Conservation (phyloP, 2,797 vertebrate species). For the Phylloscopus collybita region DNA sequence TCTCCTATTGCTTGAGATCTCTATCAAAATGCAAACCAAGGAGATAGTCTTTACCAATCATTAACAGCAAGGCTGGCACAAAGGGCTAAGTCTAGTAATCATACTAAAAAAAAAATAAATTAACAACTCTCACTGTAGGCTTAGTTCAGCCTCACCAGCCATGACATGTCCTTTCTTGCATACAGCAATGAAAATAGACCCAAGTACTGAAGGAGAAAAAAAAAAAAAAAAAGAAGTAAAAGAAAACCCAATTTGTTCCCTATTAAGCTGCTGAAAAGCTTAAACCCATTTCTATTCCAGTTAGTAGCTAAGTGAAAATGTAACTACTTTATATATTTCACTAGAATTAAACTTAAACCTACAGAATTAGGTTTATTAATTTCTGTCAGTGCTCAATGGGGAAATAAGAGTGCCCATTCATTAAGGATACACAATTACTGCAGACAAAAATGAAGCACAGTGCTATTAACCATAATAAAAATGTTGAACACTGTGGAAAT, state of each 20-base stretch:
- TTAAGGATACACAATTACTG: slow-evolving; percentile 85
- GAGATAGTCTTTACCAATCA: slow-evolving; percentile 67
- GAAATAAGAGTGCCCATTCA: slow-evolving; percentile 84
- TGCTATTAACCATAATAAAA: slow-evolving; percentile 88
- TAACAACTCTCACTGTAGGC: slow-evolving; percentile 25
- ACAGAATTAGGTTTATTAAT: slow-evolving; percentile 88
- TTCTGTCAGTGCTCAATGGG: slow-evolving; percentile 85
- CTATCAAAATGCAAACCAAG: slow-evolving; percentile 76
- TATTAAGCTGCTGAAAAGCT: slow-evolving; percentile 73
- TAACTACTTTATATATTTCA: slow-evolving; percentile 87
- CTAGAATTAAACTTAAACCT: slow-evolving; percentile 88
- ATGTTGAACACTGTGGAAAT: slow-evolving; percentile 86
- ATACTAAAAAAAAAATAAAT: slow-evolving; percentile 14
- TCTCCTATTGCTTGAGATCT: slow-evolving; percentile 54
- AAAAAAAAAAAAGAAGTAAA: slow-evolving; percentile 10
- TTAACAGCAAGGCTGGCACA: slow-evolving; percentile 73
- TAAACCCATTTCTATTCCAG: slow-evolving; percentile 72
- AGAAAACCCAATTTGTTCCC: slow-evolving; percentile 63
- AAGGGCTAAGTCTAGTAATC: slow-evolving; percentile 68
- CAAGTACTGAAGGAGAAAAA: not conserved
- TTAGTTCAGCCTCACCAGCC: slow-evolving; percentile 50
- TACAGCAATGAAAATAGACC: slow-evolving; percentile 42
- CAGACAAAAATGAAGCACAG: slow-evolving; percentile 85
- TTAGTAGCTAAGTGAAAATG: slow-evolving; percentile 82
- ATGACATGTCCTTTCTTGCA: slow-evolving; percentile 45